Evolutionary conservation across 1,140 invertebrate species (phyloP), one percentile per base, ranked within the genome.

Genomic region (Cepaea nemoralis): DNA sequence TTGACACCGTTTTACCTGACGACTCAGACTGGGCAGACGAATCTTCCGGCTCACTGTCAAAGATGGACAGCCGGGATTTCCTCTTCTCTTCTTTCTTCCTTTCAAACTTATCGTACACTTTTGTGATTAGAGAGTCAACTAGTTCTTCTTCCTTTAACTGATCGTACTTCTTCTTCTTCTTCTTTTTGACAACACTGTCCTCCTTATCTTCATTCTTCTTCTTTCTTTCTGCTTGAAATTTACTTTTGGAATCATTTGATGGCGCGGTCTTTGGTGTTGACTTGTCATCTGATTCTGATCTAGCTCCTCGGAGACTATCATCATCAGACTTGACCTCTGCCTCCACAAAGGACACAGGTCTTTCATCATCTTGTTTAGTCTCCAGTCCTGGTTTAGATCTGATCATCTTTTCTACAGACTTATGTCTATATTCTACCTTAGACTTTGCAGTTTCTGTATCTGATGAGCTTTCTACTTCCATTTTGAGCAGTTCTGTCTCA

Each of bases 141-240:
- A 39, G 22, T n/a, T 77, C 55, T 45, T 73, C 77, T 70, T 75
- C 71, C 37, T 5, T 70, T 70, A 77, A 66, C 12, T 69, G 63
- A 31, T 76, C 71, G 6, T 39, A 55, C 40, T 84, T 81, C 67
- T 85, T 86, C 67, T 84, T 85, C 63, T 78, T 83, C 40, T 82
- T 84, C 50, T 77, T 83, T 40, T 86, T 84, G 19, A 48, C 24
- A 42, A 31, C 8, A 12, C 27, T 14, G 16, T 75, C 50, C 2
- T 80, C 74, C n/a, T 83, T 77, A 77, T 82, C 75, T 63, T 85
- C 82, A 33, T 77, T 77, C 67, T 81, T 80, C 69, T 83, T 81
- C 8, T 59, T 66, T 39, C 55, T 35, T 19, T 8, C 42, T 33
- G 22, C 1, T 2, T 55, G 42, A 48, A 27, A 8, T 42, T 35